A percentile compares a stretch with the other conserved stretches of the same genome.
These are phyloP conservation scores for Propsilocerus akamusi DNA, from an alignment of 1,140 invertebrate genomes.

Conservation along the genomic window DNA sequence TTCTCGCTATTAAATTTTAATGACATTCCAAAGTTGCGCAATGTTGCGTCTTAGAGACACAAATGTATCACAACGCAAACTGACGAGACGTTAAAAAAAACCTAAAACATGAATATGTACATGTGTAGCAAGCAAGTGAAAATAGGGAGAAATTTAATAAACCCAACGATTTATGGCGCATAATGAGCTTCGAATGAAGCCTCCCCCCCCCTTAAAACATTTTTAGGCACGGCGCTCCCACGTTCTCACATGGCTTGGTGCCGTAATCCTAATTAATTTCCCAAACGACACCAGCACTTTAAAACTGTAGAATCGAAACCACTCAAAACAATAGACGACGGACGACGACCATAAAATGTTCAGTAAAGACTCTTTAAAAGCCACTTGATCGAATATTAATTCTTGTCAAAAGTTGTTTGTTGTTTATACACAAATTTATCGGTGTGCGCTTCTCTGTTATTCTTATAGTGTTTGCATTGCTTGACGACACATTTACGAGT, in stretches of 20 bases:
- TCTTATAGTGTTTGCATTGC: neutral
- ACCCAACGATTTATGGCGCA: neutral
- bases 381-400: neutral
- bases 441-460: too few relatives aligned
- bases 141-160: neutral
- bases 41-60: too few relatives aligned
- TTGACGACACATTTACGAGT: neutral
- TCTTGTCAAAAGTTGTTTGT: too few relatives aligned
- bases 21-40: too few relatives aligned
- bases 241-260: too few relatives aligned
- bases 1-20: too few relatives aligned
- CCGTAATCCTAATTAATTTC: conserved; percentile 2
- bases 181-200: neutral
- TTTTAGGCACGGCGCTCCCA: too few relatives aligned
- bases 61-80: too few relatives aligned
- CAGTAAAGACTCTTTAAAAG: neutral
- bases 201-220: too few relatives aligned
- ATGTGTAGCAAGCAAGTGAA: neutral
- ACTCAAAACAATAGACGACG: neutral
- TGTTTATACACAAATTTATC: too few relatives aligned
- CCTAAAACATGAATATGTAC: neutral
- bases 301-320: neutral
- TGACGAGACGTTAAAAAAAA: neutral
- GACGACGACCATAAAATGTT: neutral
- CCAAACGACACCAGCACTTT: too few relatives aligned